Percentiles rank a stretch among this genome's conserved stretches.
Evolutionary conservation across 2,797 vertebrate species (phyloP).

Genomic region (Microchirus variegatus): DNA sequence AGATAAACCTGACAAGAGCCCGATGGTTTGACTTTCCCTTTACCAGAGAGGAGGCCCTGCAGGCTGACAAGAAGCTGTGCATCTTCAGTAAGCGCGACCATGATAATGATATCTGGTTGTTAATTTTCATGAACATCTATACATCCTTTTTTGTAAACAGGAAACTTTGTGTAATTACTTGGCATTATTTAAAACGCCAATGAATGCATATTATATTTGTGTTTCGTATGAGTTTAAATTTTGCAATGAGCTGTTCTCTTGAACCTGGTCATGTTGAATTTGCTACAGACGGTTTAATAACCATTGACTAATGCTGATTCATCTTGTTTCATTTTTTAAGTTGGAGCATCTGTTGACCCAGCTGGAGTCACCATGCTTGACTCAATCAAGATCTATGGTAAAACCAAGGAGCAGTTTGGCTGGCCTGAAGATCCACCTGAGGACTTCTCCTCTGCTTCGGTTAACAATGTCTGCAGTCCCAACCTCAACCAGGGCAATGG

Average conservation of each 20-base stretch:
- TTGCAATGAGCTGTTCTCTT: background rate
- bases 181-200: background rate
- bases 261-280: no score
- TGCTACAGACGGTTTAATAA: constrained; percentile 1
- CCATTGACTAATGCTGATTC: constrained; percentile 5
- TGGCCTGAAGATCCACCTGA: constrained; percentile 98
- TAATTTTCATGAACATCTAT: background rate
- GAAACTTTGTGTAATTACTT: background rate
- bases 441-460: constrained; percentile 93
- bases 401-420: constrained; percentile 98
- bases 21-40: constrained; percentile 99
- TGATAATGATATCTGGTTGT: background rate
- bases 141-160: background rate
- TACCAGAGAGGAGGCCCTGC: constrained; percentile 95
- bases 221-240: no score
- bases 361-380: constrained; percentile 99
- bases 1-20: constrained; percentile 93
- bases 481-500: constrained; percentile 93
- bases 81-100: constrained; percentile 90
- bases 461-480: constrained; percentile 95
- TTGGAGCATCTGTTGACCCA: constrained; percentile 97
- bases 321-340: constrained; percentile 69
- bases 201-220: background rate
- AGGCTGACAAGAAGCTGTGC: constrained; percentile 97
- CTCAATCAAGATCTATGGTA: constrained; percentile 97